phyloP scores from a whole-genome alignment of 2,113 vertebrate species.

The Rana temporaria region DNA sequence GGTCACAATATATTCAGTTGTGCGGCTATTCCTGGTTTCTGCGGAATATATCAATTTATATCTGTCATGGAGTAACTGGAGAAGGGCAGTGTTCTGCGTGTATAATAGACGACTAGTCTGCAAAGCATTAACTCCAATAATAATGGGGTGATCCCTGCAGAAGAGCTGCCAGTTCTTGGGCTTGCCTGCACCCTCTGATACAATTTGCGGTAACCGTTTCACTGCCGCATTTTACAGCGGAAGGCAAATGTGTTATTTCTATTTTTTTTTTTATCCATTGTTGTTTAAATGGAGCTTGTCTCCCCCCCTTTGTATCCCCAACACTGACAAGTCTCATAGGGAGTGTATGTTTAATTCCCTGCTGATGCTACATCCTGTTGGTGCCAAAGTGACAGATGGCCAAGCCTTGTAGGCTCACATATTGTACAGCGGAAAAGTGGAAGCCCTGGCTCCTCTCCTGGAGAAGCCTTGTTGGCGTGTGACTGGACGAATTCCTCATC shows the following conservation, averaged over 20 bases:
- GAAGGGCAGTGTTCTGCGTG: conserved; percentile 7
- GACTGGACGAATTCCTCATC: conserved; percentile 23
- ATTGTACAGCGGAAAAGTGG: conserved; percentile 56
- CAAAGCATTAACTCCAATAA: conserved; percentile 23
- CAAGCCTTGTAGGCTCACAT: conserved; percentile 37
- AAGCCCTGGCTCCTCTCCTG: conserved; percentile 39
- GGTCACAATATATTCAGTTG: not conserved
- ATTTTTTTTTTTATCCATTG: conserved; percentile 59
- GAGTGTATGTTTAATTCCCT: conserved; percentile 72
- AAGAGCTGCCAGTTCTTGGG: not conserved
- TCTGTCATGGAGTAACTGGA: conserved; percentile 23
- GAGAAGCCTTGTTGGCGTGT: conserved; percentile 15
- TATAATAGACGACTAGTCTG: conserved; percentile 36
- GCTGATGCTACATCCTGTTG: conserved; percentile 71
- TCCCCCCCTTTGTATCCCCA: conserved; percentile 62
- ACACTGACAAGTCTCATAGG: conserved; percentile 69
- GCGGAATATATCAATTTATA: conserved; percentile 22
- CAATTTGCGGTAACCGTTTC: not conserved
- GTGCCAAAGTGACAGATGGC: conserved; percentile 71
- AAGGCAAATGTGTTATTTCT: conserved; percentile 36
- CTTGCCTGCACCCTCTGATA: not conserved
- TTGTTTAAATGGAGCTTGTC: conserved; percentile 15
- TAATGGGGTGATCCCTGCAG: not conserved
- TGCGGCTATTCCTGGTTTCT: conserved; percentile 2
- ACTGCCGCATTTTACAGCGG: conserved; percentile 31